Conservation (phyloP, 1,140 invertebrate genomes). For the Apis dorsata region DNA sequence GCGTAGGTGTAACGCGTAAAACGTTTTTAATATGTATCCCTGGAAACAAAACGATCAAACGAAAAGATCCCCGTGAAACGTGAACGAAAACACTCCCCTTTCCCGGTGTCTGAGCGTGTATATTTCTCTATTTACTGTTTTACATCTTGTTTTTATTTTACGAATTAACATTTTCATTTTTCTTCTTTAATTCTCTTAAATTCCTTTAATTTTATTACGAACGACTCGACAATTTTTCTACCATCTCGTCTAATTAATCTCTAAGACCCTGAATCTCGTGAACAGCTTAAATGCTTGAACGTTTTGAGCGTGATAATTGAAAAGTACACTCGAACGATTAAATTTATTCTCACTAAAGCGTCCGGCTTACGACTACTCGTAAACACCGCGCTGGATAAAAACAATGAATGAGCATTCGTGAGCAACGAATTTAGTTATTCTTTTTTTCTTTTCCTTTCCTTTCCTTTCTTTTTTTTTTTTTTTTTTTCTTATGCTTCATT, state of each 20-base stretch:
- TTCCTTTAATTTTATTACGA: not conserved
- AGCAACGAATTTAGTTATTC: constrained; percentile 47
- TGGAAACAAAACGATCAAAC: not conserved
- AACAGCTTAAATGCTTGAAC: constrained; percentile 42
- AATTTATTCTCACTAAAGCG: constrained; percentile 35
- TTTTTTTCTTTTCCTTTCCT: not conserved
- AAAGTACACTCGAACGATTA: constrained; percentile 37
- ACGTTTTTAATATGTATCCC: not conserved
- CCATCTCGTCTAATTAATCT: constrained; percentile 41
- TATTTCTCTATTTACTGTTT: not conserved
- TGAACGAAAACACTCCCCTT: constrained; percentile 35
- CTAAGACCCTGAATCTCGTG: constrained; percentile 55
- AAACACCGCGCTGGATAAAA: constrained; percentile 39
- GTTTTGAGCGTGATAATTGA: constrained; percentile 44
- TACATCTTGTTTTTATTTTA: not conserved
- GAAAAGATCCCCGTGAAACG: not conserved
- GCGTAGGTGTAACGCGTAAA: not conserved
- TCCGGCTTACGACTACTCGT: constrained; percentile 5
- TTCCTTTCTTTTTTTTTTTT: not conserved
- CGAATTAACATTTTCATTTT: constrained; percentile 1
- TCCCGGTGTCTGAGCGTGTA: not conserved
- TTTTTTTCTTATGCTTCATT: not conserved
- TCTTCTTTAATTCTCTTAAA: not conserved
- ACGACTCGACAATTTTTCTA: constrained; percentile 40
- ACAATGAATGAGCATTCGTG: constrained; percentile 58